Conservation (phyloP, 2,797 vertebrate species). For the Pempheris klunzingeri region DNA sequence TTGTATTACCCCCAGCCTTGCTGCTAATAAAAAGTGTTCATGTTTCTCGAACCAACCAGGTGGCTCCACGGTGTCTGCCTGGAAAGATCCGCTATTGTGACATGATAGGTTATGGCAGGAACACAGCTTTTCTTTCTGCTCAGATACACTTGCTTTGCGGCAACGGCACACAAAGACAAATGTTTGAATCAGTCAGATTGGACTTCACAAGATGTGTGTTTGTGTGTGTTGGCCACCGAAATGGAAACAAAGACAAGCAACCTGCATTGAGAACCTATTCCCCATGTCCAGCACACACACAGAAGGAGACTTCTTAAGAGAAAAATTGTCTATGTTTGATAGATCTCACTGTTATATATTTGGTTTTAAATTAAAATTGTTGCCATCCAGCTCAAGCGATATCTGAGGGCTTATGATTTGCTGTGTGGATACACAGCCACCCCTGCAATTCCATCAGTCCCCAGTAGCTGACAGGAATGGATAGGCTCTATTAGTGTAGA, state of each 20-base stretch:
- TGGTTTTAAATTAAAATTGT: constrained; percentile 79
- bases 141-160: constrained; percentile 46
- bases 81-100: constrained; percentile 38
- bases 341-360: constrained; percentile 72
- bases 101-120: constrained; percentile 64
- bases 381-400: constrained; percentile 72
- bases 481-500: constrained; percentile 88
- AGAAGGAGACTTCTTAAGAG: constrained; percentile 24
- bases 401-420: constrained; percentile 77
- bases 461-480: constrained; percentile 88
- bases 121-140: constrained; percentile 58
- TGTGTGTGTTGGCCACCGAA: constrained; percentile 32
- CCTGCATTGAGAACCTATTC: constrained; percentile 53
- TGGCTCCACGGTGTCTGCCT: constrained; percentile 28
- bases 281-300: constrained; percentile 30
- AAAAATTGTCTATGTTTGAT: constrained; percentile 67
- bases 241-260: constrained; percentile 76
- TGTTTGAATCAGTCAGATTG: constrained; percentile 56
- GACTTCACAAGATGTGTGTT: constrained; percentile 31
- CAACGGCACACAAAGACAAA: constrained; percentile 55
- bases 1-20: constrained; percentile 9
- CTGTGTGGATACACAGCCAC: constrained; percentile 79
- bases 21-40: constrained; percentile 19
- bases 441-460: constrained; percentile 85
- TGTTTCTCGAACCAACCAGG: constrained; percentile 26